Evolutionary conservation across 2,888 invertebrate genomes (phyloP).

Genomic region (Hirtodrosophila cameraria): DNA sequence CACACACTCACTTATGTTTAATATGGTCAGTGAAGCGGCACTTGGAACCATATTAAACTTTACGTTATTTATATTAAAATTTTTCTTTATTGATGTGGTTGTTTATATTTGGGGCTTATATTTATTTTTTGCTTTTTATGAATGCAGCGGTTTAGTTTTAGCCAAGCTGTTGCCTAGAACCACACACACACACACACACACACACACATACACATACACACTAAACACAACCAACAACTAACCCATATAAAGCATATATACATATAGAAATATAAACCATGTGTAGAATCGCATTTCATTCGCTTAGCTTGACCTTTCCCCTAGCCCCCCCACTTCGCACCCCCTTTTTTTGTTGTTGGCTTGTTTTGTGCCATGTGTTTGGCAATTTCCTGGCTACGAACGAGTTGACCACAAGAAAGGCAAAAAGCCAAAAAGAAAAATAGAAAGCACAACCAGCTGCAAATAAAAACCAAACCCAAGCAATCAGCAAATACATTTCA

Average conservation of each 20-base stretch:
- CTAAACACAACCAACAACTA: conserved; percentile 30
- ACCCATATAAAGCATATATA: conserved; percentile 20
- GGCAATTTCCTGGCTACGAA: conserved; percentile 74
- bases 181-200: conserved; percentile 13
- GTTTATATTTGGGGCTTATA: conserved; percentile 44
- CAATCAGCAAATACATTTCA: conserved; percentile 78
- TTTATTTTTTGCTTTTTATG: conserved; percentile 39
- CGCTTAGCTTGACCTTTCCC: conserved; percentile 59
- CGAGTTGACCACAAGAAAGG: conserved; percentile 76
- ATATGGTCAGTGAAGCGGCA: conserved; percentile 14
- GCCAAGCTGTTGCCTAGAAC: conserved; percentile 58
- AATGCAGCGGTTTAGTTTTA: conserved; percentile 51
- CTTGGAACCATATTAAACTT: conserved; percentile 61
- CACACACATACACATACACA: background rate
- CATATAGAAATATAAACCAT: conserved; percentile 33
- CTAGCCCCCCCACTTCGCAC: background rate
- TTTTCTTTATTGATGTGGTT: conserved; percentile 75
- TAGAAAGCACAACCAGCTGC: conserved; percentile 55
- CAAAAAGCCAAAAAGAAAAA: conserved; percentile 46
- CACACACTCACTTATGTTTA: background rate
- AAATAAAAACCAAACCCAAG: conserved; percentile 74
- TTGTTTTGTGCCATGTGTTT: conserved; percentile 68
- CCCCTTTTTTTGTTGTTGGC: conserved; percentile 24
- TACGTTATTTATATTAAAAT: conserved; percentile 76
- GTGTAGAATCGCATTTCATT: conserved; percentile 59